phyloP scores from a whole-genome alignment of 2,888 invertebrate species.

The Diarsia dahlii region DNA sequence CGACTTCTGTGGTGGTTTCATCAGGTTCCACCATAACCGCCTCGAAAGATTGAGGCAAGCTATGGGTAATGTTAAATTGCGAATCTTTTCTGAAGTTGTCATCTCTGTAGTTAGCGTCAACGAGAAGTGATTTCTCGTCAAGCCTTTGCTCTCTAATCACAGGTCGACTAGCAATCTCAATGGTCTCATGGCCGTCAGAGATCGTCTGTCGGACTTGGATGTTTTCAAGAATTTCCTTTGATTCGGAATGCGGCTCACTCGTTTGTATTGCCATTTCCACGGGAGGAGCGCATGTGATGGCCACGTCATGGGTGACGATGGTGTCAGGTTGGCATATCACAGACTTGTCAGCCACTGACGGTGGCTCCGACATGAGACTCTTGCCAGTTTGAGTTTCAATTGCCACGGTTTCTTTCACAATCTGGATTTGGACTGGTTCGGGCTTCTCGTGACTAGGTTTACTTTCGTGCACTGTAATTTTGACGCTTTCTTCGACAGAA shows the following conservation, averaged over 20 bases:
- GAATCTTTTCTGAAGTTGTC: constrained; percentile 90
- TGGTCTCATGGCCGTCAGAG: constrained; percentile 92
- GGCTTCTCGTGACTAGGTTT: constrained; percentile 67
- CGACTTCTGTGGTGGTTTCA: constrained; percentile 95
- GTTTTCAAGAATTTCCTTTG: constrained; percentile 90
- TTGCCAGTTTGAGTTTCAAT: constrained; percentile 93
- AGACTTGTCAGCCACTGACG: constrained; percentile 85
- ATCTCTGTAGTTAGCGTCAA: constrained; percentile 94
- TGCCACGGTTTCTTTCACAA: constrained; percentile 72
- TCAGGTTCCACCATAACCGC: constrained; percentile 95
- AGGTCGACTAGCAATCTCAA: constrained; percentile 93
- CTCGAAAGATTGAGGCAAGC: constrained; percentile 94
- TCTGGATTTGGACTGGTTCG: constrained; percentile 60
- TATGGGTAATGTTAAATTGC: constrained; percentile 93
- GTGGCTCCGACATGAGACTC: constrained; percentile 88
- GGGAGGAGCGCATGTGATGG: constrained; percentile 89
- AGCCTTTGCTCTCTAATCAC: constrained; percentile 85
- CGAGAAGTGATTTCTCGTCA: constrained; percentile 92
- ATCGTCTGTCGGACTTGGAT: constrained; percentile 92
- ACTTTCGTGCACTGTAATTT: constrained; percentile 72
- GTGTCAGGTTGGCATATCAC: constrained; percentile 82
- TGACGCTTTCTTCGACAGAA: constrained; percentile 66
- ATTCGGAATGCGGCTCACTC: constrained; percentile 87
- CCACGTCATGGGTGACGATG: constrained; percentile 86
- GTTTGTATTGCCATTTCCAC: constrained; percentile 92